Conservation (phyloP, 2,888 invertebrate species). For the Troglohyphantes excavatus region DNA sequence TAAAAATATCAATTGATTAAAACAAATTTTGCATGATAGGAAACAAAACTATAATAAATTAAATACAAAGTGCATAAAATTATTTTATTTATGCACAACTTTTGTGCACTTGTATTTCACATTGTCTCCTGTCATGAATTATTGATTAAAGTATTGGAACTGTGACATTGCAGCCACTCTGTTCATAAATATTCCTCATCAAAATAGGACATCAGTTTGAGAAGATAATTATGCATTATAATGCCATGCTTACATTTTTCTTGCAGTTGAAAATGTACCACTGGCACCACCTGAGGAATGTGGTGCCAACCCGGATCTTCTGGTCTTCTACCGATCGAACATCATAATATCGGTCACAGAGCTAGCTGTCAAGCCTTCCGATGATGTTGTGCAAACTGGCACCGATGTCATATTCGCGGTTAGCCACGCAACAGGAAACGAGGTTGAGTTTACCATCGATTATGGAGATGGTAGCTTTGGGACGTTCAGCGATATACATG, state of each 20-base stretch:
- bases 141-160: too few relatives aligned
- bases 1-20: too few relatives aligned
- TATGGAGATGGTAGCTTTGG: slow-evolving; percentile 81
- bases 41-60: too few relatives aligned
- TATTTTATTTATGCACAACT: too few relatives aligned
- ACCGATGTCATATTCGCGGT: slow-evolving; percentile 77
- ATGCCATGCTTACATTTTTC: background rate
- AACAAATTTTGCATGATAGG: too few relatives aligned
- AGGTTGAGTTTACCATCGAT: slow-evolving; percentile 81
- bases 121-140: too few relatives aligned
- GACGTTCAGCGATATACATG: slow-evolving; percentile 80
- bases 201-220: too few relatives aligned
- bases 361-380: slow-evolving; percentile 72
- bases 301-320: slow-evolving; percentile 57
- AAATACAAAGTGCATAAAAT: too few relatives aligned
- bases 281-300: slow-evolving; percentile 52
- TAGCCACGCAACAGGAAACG: slow-evolving; percentile 67
- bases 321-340: slow-evolving; percentile 74
- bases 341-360: slow-evolving; percentile 72
- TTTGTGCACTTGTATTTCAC: too few relatives aligned
- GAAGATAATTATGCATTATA: too few relatives aligned
- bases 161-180: too few relatives aligned
- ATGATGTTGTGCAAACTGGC: slow-evolving; percentile 64
- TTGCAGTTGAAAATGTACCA: slow-evolving; percentile 74
- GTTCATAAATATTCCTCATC: too few relatives aligned